Evolutionary conservation across 2,797 vertebrate genomes (phyloP), one percentile per base, ranked within the genome.

Genomic region (Eremophila alpestris): DNA sequence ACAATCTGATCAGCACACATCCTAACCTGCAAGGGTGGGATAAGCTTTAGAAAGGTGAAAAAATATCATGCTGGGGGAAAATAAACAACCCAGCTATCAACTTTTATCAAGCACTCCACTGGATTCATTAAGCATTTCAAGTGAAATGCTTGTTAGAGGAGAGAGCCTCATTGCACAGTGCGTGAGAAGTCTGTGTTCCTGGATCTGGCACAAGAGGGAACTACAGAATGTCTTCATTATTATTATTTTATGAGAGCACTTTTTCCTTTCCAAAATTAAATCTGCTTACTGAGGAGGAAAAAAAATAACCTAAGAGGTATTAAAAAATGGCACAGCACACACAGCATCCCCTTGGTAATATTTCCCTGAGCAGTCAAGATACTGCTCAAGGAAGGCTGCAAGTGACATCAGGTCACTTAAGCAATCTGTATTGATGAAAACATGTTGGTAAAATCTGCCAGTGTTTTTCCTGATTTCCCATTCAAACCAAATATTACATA

Each of bases 201-300:
- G 34, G 26, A 78, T 46, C 65, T 22, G 19, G 56, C 85, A 79
- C 83, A 81, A 85, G 36, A 82, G 70, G 48, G 81, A 94, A 95
- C 71, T 84, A 74, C 71, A 95, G 90, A 94, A 83, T 10, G 48
- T 87, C 96, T 88, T 91, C 48, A 84, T 79, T 79, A 80, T 86
- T 67, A 82, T 51, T 76, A 43, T 76, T 94, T 94, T 84, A 95
- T 82, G 58, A 95, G 89, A 58, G 45, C 63, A 63, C 34, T 83
- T 90, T 24, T 75, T 54, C 51, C 84, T 85, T 83, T 78, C 58
- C 90, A 78, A 55, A 93, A 77, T 38, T 59, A 78, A 60, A 56
- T 73, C 63, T 85, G 75, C 29, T 80, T 85, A 91, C 30, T 23
- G 54, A 55, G 68, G 29, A 24, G 26, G 40, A 49, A 70, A 77